These are phyloP conservation scores for Macaria liturata DNA, from an alignment of 2,888 invertebrate genomes.

Conservation along the genomic window DNA sequence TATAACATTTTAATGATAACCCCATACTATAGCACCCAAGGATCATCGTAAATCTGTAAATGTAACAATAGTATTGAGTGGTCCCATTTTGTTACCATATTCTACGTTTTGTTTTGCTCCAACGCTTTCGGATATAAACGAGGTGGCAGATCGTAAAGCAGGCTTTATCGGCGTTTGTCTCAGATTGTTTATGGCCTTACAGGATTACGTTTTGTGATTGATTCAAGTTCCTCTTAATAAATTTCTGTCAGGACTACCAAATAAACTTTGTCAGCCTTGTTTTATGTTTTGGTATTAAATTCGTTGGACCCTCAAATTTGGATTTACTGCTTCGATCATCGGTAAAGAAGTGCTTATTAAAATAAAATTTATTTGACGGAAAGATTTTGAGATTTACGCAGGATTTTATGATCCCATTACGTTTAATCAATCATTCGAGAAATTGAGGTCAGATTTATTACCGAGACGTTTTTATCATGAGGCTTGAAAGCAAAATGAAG, in stretches of 20 bases:
- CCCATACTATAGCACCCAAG: constrained; percentile 52
- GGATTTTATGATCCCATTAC: constrained; percentile 41
- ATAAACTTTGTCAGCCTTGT: constrained; percentile 59
- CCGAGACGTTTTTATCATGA: constrained; percentile 8
- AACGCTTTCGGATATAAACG: constrained; percentile 66
- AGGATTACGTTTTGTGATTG: constrained; percentile 77
- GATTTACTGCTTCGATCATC: constrained; percentile 56
- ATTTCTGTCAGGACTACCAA: constrained; percentile 55
- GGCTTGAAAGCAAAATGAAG: too few relatives aligned
- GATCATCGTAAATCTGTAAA: constrained; percentile 65
- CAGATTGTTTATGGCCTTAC: constrained; percentile 72
- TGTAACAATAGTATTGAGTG: constrained; percentile 61
- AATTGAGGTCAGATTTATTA: constrained; percentile 34
- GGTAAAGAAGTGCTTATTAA: constrained; percentile 59
- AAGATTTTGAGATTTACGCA: constrained; percentile 43
- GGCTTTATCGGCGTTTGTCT: constrained; percentile 67
- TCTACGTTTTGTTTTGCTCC: constrained; percentile 62
- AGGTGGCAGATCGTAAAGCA: constrained; percentile 77
- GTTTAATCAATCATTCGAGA: constrained; percentile 28
- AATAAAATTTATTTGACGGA: constrained; percentile 55
- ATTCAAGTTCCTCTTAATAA: constrained; percentile 70
- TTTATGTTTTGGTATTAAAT: constrained; percentile 62
- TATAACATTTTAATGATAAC: constrained; percentile 62
- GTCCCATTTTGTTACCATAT: constrained; percentile 63
- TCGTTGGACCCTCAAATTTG: constrained; percentile 43